Percentiles rank a stretch among this genome's conserved stretches.
Conservation (phyloP, 2,797 vertebrate species). For the Falco cherrug region DNA sequence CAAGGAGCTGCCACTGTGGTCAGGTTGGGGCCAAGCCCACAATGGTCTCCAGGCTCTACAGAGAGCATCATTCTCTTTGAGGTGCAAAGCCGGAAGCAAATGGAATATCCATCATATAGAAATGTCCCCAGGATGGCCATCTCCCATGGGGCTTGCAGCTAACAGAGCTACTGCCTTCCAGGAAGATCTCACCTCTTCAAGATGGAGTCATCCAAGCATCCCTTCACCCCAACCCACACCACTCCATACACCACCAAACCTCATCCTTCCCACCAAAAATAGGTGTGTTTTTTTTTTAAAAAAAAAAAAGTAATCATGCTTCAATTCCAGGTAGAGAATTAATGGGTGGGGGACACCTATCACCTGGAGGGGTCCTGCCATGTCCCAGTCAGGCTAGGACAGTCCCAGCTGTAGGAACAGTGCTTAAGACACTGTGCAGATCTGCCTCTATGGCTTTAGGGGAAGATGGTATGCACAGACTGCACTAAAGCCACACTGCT, state of each 20-base stretch:
- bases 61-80: background rate
- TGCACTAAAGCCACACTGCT: background rate
- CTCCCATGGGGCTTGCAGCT: background rate
- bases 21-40: background rate
- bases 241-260: background rate
- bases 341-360: background rate
- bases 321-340: background rate
- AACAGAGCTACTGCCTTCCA: background rate
- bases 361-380: background rate
- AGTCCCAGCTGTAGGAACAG: background rate
- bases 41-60: background rate
- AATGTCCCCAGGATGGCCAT: background rate
- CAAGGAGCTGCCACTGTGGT: background rate
- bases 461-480: background rate
- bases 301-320: fast-evolving
- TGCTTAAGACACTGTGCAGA: fast-evolving
- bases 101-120: fast-evolving
- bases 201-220: background rate
- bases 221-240: background rate
- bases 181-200: background rate
- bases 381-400: fast-evolving
- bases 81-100: background rate
- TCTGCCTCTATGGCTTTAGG: background rate
- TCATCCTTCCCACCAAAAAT: background rate
- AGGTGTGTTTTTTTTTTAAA: too few species aligned